Percentiles rank a stretch among this genome's conserved stretches.
phyloP scores from a whole-genome alignment of 1,140 invertebrate genomes.

The Drosophila kurseongensis region DNA sequence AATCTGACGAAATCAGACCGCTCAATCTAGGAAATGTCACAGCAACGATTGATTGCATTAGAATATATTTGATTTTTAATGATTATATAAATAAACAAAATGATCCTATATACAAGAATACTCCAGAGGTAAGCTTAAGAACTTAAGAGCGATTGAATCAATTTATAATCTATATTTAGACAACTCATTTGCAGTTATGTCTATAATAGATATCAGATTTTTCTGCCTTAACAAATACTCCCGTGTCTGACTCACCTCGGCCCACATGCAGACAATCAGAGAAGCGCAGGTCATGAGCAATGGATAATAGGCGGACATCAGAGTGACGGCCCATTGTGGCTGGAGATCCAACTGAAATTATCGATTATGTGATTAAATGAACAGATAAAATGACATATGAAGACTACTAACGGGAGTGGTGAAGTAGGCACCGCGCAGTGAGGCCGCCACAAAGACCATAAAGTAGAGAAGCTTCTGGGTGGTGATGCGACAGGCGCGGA shows the following conservation, averaged over 20 bases:
- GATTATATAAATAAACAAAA: too few species aligned
- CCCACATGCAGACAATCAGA: conserved; percentile 97
- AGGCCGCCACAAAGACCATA: conserved; percentile 93
- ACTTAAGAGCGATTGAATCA: too few species aligned
- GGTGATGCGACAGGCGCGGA: conserved; percentile 93
- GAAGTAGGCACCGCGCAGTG: conserved; percentile 94
- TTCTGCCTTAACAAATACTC: background rate
- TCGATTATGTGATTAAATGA: background rate
- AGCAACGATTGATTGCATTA: too few species aligned
- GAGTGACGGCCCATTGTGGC: conserved; percentile 92
- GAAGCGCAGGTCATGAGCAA: conserved; percentile 95
- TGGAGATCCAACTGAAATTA: conserved; percentile 90
- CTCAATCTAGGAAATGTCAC: too few species aligned
- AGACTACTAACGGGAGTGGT: conserved; percentile 91
- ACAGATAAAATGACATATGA: background rate
- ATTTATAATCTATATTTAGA: too few species aligned
- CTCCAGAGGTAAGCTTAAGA: too few species aligned
- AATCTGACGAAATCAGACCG: too few species aligned
- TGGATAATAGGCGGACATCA: conserved; percentile 96
- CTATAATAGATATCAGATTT: too few species aligned
- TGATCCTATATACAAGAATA: too few species aligned
- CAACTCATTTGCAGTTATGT: too few species aligned
- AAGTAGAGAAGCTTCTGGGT: conserved; percentile 97
- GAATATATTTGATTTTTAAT: too few species aligned
- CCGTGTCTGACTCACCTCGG: conserved; percentile 89